Evolutionary conservation across 2,888 invertebrate genomes (phyloP), one percentile per base, ranked within the genome.

Genomic region (Myopa testacea): DNA sequence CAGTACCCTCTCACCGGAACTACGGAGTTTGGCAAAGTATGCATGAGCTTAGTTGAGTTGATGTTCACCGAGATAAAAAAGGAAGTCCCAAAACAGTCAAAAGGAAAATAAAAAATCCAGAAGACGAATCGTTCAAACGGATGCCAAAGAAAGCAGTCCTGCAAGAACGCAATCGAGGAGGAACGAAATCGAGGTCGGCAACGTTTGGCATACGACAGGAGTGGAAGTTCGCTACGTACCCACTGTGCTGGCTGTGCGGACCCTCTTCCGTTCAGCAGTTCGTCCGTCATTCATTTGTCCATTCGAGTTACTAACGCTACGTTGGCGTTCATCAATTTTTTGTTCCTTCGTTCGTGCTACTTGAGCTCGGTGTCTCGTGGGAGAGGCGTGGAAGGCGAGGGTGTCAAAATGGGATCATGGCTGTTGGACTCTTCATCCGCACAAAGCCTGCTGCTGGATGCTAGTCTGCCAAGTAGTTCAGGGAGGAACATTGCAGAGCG

Each of bases 291-390:
- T 75, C 75, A 76, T 69, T 67, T 68, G 78, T 76, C 78, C 76
- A 60, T 76, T 76, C 62, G 63, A 69, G 76, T 76, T 73, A 78
- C 78, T 71, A 75, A 71, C 65, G 75, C 75, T 72, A 69, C 73
- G 72, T 67, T 73, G 68, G 75, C 75, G 72, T 78, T 75, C 78
- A 75, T 75, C 78, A 78, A 78, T 78, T 78, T 50, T 40, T 45
- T 45, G 45, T 45, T 60, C 58, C 73, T 70, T 37, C 45, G 67
- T 62, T 55, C 14, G 16, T 55, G n/a, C 14, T n/a, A n/a, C n/a
- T 55, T 55, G 8, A n/a, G 55, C 55, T 55, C 4, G 10, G 45
- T 3, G 55, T 50, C 14, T 14, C 14, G 8, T 55, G 55, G 55
- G 16, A 14, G 55, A 8, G 5, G 55, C 45, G 45, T 55, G 55